Base-by-base conservation (phyloP, 30 jellyfish, hydroid and myxozoan genomes). In the Pelagia noctiluca region DNA sequence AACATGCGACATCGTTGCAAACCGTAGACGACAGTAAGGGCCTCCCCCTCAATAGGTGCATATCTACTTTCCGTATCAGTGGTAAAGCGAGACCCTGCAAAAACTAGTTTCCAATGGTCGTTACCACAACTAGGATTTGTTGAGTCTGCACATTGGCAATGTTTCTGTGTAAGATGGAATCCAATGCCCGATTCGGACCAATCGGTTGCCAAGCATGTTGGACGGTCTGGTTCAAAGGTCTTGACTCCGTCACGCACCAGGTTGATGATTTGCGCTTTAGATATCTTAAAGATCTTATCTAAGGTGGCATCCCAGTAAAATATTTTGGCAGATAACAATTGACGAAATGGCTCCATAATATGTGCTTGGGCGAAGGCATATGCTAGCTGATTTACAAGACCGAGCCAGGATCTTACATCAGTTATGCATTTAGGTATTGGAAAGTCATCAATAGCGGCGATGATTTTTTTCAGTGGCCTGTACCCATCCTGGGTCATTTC, bases 11-110 rank as follows among this genome's bases (percentile, higher is more conserved):
- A 81, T 10, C 50, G 37, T 38, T 86, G 22, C 25, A 86, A 52
- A 31, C 70, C 94, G 29, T n/a, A 65, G 67, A 37, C 62, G 68
- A 77, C 34, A 0, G 96, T 96, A 0, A 87, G 64, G 0, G 96
- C 75, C 48, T 87, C 90, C 28, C 85, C 95, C 35, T 87, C 95
- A n/a, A 70, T 42, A 11, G 95, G 96, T 10, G 96, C 96, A 52
- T 87, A 80, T 4, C 83, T 82, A 57, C 83, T 0, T 68, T 78
- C 91, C 4, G 63, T 49, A 18, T 1, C 82, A 19, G 53, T 67
- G 26, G 90, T 88, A 35, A 88, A 88, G 26, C 96, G 90, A n/a
- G 95, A 80, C 47, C 96, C 97, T 5, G 96, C 95, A 71, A 66
- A 69, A 7, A 54, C 53, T 13, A 88, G n/a, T 52, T 71, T 64